Conservation (phyloP, 2,797 vertebrate genomes). For the Pogoniulus pusillus region DNA sequence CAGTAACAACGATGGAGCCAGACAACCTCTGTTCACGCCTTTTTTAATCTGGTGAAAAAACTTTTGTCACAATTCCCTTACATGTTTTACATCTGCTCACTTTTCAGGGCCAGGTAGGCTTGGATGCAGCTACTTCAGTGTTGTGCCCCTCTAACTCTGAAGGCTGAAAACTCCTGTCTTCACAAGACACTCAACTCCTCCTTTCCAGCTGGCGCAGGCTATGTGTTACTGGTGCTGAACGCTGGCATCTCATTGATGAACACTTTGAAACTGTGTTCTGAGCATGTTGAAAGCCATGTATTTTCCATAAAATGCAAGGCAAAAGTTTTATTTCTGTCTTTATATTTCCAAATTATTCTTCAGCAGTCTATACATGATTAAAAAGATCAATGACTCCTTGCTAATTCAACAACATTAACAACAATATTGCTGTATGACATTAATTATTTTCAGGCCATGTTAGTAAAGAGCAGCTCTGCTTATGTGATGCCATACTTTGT, state of each 20-base stretch:
- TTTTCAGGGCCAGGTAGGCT: neutral
- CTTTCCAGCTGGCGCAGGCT: neutral
- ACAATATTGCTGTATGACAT: neutral
- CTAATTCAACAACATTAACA: neutral
- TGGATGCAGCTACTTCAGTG: neutral
- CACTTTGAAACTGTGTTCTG: neutral
- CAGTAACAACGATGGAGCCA: neutral
- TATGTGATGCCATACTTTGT: neutral
- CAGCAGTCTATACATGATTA: neutral
- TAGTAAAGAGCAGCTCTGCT: conserved; percentile 20
- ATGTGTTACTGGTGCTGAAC: neutral
- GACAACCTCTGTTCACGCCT: neutral
- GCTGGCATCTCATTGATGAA: neutral
- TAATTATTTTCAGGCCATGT: neutral
- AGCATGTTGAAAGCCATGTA: neutral
- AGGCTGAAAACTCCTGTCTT: neutral
- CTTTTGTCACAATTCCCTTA: neutral
- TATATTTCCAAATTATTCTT: neutral
- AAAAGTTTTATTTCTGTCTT: conserved; percentile 13
- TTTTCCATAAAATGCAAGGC: neutral
- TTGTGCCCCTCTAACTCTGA: neutral
- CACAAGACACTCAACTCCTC: neutral
- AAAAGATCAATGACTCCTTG: neutral
- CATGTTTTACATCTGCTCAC: neutral
- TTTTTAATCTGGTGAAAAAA: neutral